A percentile compares a stretch with the other conserved stretches of the same genome.
These are phyloP conservation scores for Alexandromys fortis DNA, from an alignment of 2,113 vertebrate species.

Conservation along the genomic window DNA sequence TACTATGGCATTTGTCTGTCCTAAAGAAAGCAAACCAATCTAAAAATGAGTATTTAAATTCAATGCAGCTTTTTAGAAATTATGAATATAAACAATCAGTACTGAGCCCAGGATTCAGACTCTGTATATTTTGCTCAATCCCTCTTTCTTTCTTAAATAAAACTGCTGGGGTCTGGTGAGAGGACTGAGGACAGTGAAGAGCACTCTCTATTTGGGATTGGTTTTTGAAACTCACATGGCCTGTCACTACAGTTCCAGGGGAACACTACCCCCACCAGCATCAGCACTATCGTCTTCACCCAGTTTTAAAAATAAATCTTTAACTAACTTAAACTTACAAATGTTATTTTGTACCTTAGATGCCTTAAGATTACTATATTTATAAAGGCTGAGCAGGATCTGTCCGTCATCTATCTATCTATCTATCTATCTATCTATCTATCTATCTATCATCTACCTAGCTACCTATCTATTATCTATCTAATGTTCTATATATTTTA, in stretches of 20 bases:
- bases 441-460: neutral
- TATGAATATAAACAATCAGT: neutral
- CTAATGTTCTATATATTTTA: neutral
- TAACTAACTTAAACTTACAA: neutral
- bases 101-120: accelerated
- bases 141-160: neutral
- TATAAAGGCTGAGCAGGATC: neutral
- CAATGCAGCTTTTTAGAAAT: no score
- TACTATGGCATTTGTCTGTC: neutral
- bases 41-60: neutral
- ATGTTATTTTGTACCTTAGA: neutral
- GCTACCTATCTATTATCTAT: neutral
- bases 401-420: neutral
- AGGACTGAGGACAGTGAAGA: neutral
- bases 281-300: neutral
- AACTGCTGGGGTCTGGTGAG: neutral
- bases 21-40: neutral
- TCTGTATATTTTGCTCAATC: neutral
- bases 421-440: no score
- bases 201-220: neutral
- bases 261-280: no score
- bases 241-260: neutral
- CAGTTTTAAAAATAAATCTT: no score
- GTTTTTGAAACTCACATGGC: neutral
- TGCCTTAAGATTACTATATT: conserved; percentile 13